phyloP scores from a whole-genome alignment of 2,888 invertebrate genomes.

The Drosophila putrida region DNA sequence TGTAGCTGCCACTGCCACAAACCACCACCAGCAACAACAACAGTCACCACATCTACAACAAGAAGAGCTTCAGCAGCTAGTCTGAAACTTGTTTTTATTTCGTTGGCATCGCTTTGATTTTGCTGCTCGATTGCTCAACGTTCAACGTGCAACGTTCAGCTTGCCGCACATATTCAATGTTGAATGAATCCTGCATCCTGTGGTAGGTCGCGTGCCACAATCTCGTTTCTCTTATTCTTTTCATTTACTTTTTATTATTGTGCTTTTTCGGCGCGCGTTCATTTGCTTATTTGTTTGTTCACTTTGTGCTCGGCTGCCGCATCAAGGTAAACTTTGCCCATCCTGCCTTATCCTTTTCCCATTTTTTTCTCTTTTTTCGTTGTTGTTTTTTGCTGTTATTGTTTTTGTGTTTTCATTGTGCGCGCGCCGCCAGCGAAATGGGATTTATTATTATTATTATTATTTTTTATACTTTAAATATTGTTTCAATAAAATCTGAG shows the following conservation, averaged over 20 bases:
- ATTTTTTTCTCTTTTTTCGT: neutral
- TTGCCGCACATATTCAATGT: slow-evolving; percentile 10
- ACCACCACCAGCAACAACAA: slow-evolving; percentile 59
- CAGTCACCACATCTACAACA: slow-evolving; percentile 40
- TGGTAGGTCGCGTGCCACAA: slow-evolving; percentile 82
- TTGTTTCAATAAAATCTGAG: slow-evolving; percentile 69
- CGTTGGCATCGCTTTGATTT: slow-evolving; percentile 69
- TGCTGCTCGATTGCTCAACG: slow-evolving; percentile 74
- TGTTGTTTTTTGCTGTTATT: slow-evolving; percentile 32
- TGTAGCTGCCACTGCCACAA: slow-evolving; percentile 63
- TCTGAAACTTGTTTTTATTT: slow-evolving; percentile 70
- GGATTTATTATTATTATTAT: slow-evolving; percentile 75
- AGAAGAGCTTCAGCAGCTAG: slow-evolving; percentile 40
- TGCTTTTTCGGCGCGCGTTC: slow-evolving; percentile 75
- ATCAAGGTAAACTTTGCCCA: slow-evolving; percentile 79
- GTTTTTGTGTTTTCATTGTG: slow-evolving; percentile 72
- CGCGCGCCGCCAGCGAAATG: slow-evolving; percentile 69
- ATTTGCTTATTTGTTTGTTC: slow-evolving; percentile 80
- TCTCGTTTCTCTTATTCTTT: slow-evolving; percentile 48
- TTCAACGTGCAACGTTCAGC: slow-evolving; percentile 13
- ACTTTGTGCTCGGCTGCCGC: slow-evolving; percentile 67
- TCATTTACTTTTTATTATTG: slow-evolving; percentile 57
- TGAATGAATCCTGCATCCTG: slow-evolving; percentile 59
- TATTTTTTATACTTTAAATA: slow-evolving; percentile 71
- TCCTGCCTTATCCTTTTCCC: slow-evolving; percentile 16